Percentiles rank a stretch among this genome's conserved stretches.
These are phyloP conservation scores for Drosophila borborema DNA, from an alignment of 2,888 invertebrate species.

Conservation along the genomic window DNA sequence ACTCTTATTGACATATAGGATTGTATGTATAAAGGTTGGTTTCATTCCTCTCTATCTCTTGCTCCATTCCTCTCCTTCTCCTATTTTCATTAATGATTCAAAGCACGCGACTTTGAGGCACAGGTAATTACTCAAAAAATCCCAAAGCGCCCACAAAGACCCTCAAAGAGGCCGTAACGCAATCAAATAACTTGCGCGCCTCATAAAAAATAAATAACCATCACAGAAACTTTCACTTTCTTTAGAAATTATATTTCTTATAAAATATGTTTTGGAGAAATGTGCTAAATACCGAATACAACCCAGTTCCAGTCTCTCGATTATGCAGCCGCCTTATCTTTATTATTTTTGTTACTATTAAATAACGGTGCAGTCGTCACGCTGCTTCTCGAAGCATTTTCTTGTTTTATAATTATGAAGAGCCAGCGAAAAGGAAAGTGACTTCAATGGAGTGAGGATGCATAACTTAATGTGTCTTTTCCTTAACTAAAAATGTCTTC, in stretches of 20 bases:
- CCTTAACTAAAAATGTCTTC: background rate
- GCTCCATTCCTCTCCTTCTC: slow-evolving; percentile 2
- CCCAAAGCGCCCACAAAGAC: background rate
- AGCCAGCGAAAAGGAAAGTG: slow-evolving; percentile 70
- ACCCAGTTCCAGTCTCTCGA: slow-evolving; percentile 29
- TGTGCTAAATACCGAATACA: slow-evolving; percentile 69
- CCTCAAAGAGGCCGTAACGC: slow-evolving; percentile 25
- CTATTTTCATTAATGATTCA: slow-evolving; percentile 47
- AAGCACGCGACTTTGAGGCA: slow-evolving; percentile 23
- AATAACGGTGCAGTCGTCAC: slow-evolving; percentile 71
- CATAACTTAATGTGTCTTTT: slow-evolving; percentile 21
- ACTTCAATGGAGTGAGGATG: slow-evolving; percentile 50
- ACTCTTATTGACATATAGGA: slow-evolving; percentile 10
- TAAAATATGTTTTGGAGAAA: slow-evolving; percentile 51
- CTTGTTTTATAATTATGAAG: slow-evolving; percentile 72
- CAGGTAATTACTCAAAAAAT: slow-evolving; percentile 36
- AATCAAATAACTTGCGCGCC: slow-evolving; percentile 40
- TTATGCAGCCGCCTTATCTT: slow-evolving; percentile 47
- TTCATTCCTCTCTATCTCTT: background rate
- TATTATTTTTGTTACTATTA: slow-evolving; percentile 49
- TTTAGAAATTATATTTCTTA: slow-evolving; percentile 67
- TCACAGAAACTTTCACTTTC: slow-evolving; percentile 72
- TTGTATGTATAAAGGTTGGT: slow-evolving; percentile 1
- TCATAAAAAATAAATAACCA: slow-evolving; percentile 26
- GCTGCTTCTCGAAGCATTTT: slow-evolving; percentile 54